phyloP scores from a whole-genome alignment of 2,888 invertebrate species.

The Brassicogethes aeneus region DNA sequence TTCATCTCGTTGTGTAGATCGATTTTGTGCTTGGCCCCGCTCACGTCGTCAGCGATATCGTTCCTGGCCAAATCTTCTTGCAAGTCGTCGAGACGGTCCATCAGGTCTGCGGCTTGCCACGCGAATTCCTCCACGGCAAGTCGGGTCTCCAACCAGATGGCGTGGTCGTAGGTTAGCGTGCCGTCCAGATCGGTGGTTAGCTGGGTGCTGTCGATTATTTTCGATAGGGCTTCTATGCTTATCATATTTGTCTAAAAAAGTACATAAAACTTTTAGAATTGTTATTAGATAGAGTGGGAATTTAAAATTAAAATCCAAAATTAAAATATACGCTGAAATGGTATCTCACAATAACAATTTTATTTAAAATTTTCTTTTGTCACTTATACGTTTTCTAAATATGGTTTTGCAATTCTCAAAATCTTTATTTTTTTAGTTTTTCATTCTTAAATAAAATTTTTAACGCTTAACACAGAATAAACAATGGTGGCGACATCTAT shows the following conservation, averaged over 20 bases:
- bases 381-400: no score
- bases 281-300: constrained; percentile 5
- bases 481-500: no score
- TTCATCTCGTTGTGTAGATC: constrained; percentile 92
- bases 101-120: constrained; percentile 90
- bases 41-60: constrained; percentile 92
- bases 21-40: constrained; percentile 82
- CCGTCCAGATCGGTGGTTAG: constrained; percentile 92
- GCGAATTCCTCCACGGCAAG: constrained; percentile 91
- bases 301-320: no score
- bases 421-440: no score
- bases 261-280: constrained; percentile 19
- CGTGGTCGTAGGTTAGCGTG: constrained; percentile 87
- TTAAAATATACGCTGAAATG: no score
- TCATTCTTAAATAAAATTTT: no score
- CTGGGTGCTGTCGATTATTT: constrained; percentile 88
- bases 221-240: constrained; percentile 87
- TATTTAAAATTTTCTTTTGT: no score
- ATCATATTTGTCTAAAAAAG: constrained; percentile 85
- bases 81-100: constrained; percentile 86
- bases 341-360: no score
- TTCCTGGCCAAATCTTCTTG: constrained; percentile 88
- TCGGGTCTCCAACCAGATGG: constrained; percentile 94
- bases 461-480: no score
- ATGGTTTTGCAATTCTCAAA: no score